These are phyloP conservation scores for Taurulus bubalis DNA, from an alignment of 2,113 vertebrate species.

Conservation along the genomic window DNA sequence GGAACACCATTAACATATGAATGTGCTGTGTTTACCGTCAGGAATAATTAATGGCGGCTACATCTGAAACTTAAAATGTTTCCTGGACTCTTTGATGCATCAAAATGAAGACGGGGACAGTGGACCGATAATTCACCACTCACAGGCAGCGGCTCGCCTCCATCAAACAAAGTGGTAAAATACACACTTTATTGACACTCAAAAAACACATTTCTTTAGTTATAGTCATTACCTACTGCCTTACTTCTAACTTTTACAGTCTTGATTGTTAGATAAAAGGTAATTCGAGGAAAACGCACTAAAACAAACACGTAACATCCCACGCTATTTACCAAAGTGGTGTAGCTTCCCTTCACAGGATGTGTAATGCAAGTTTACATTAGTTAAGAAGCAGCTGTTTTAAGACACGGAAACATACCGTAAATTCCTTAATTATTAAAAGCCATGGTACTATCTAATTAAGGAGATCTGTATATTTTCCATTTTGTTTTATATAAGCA, in stretches of 20 bases:
- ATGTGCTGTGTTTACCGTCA: slow-evolving; percentile 41
- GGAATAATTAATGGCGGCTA: slow-evolving; percentile 36
- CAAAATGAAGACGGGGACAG: slow-evolving; percentile 25
- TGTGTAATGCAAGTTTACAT: neutral
- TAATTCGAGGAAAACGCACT: neutral
- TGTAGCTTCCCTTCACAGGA: neutral
- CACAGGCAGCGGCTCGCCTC: neutral
- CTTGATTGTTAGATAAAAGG: slow-evolving; percentile 2
- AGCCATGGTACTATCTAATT: no score
- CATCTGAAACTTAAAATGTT: slow-evolving; percentile 39
- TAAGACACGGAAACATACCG: neutral
- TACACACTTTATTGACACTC: slow-evolving; percentile 37
- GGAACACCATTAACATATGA: slow-evolving; percentile 38
- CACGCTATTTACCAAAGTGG: neutral
- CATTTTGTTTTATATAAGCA: no score
- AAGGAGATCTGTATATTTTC: no score
- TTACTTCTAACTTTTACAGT: slow-evolving; percentile 5
- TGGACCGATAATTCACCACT: slow-evolving; percentile 4
- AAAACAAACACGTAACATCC: neutral
- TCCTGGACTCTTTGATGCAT: slow-evolving; percentile 45
- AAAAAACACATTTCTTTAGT: neutral
- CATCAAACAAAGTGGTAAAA: slow-evolving; percentile 24
- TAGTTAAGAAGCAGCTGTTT: neutral
- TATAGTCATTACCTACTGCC: neutral
- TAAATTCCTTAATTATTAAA: neutral